A percentile compares a stretch with the other conserved stretches of the same genome.
phyloP scores from a whole-genome alignment of 2,113 vertebrate genomes.

The Mormyrus lacerda region DNA sequence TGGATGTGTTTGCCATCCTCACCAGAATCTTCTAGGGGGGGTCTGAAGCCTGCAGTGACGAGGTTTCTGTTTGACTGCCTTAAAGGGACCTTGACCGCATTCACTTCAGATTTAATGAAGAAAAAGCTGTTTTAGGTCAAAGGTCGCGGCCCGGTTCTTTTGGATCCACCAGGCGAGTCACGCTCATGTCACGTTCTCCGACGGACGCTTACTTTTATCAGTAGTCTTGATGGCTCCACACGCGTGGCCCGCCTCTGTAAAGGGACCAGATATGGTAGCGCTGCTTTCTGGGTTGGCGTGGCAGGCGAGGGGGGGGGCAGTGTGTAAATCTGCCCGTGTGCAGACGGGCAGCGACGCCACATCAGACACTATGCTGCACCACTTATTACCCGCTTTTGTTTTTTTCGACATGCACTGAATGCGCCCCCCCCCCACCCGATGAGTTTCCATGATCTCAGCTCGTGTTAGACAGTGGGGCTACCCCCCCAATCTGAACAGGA shows the following conservation, averaged over 20 bases:
- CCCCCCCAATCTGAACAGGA: background rate
- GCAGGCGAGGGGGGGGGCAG: background rate
- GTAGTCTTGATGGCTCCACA: background rate
- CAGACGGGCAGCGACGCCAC: background rate
- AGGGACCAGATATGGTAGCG: background rate
- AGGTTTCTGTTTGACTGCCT: background rate
- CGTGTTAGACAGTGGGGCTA: background rate
- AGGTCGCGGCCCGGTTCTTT: background rate
- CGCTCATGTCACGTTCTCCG: background rate
- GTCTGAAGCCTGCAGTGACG: background rate
- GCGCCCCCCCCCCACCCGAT: background rate
- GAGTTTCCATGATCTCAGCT: conserved; percentile 3
- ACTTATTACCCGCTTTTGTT: background rate
- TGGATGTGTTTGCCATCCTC: background rate
- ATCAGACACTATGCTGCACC: background rate
- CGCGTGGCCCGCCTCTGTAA: background rate
- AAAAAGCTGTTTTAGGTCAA: background rate
- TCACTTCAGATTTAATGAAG: background rate
- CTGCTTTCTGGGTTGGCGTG: background rate
- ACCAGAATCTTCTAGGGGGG: background rate
- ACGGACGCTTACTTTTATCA: background rate
- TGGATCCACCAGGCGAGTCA: background rate
- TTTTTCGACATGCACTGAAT: background rate
- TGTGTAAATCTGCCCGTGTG: background rate
- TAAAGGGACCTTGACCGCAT: background rate